Evolutionary conservation across 2,797 vertebrate genomes (phyloP).

Genomic region (Aplochiton taeniatus): DNA sequence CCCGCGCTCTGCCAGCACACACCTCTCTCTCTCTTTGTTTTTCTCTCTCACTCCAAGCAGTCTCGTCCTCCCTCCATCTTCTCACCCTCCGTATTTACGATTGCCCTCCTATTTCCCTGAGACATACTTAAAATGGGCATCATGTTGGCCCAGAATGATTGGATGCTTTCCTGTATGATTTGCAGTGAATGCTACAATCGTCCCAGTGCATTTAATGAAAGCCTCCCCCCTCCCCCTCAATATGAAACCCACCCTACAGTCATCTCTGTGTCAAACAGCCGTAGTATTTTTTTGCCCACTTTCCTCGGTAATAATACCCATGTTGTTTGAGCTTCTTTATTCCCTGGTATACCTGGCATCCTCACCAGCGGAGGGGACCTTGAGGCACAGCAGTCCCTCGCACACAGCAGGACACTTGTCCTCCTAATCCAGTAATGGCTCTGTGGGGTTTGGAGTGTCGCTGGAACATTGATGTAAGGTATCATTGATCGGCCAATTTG

Average conservation of each 20-base stretch:
- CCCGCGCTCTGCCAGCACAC: constrained; percentile 27
- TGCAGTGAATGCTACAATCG: constrained; percentile 6
- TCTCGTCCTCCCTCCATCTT: constrained; percentile 20
- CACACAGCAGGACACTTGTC: neutral
- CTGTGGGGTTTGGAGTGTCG: constrained; percentile 2
- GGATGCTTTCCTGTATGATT: constrained; percentile 16
- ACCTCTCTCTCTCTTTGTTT: constrained; percentile 24
- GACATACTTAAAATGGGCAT: constrained; percentile 41
- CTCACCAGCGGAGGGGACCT: no score
- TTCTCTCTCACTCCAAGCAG: constrained; percentile 4
- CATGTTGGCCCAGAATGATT: constrained; percentile 29
- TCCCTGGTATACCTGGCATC: no score
- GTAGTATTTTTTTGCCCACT: no score
- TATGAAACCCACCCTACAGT: no score
- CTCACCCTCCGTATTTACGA: constrained; percentile 11
- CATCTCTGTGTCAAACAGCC: no score
- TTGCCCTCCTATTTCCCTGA: constrained; percentile 16
- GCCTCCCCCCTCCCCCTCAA: no score
- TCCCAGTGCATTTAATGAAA: no score
- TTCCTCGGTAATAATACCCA: no score
- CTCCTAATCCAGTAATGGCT: constrained; percentile 8
- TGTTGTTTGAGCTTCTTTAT: no score
- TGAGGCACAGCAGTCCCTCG: no score
- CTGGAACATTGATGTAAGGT: constrained; percentile 12
- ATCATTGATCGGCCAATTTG: constrained; percentile 15